A percentile compares a stretch with the other conserved stretches of the same genome.
phyloP scores from a whole-genome alignment of 2,888 invertebrate genomes.

The Drymonia ruficornis region DNA sequence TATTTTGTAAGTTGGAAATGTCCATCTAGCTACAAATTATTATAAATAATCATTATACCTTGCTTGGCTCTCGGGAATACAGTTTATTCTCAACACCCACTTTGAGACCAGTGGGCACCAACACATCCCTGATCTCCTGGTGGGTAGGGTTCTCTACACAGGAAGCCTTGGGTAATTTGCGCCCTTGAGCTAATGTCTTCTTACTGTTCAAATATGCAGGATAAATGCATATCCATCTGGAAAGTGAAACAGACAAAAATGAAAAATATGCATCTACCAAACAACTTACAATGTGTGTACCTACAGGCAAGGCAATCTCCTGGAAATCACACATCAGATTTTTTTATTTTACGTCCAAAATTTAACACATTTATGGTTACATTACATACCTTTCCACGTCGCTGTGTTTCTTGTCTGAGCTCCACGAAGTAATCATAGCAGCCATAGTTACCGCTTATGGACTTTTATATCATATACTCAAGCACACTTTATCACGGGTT shows the following conservation, averaged over 20 bases:
- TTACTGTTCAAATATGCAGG: constrained; percentile 98
- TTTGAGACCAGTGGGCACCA: constrained; percentile 92
- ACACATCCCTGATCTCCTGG: constrained; percentile 97
- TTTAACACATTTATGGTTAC: no score
- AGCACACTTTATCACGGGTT: no score
- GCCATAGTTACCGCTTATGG: constrained; percentile 68
- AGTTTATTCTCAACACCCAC: constrained; percentile 97
- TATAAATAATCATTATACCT: constrained; percentile 70
- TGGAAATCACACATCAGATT: no score
- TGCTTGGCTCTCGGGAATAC: constrained; percentile 95
- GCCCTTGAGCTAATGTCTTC: constrained; percentile 95
- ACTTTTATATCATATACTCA: background rate
- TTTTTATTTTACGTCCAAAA: background rate
- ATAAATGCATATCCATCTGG: constrained; percentile 98
- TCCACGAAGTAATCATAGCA: constrained; percentile 86
- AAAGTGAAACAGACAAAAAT: constrained; percentile 12
- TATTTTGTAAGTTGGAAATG: background rate
- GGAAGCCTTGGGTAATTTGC: constrained; percentile 92
- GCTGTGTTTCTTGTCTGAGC: constrained; percentile 91
- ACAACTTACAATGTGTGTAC: no score
- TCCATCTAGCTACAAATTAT: no score
- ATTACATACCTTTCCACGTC: constrained; percentile 81
- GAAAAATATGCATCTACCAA: background rate
- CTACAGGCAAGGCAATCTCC: no score
- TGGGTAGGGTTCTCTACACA: constrained; percentile 98